Base-by-base conservation (phyloP, 2,113 vertebrate genomes). In the rabbit (Oryctolagus cuniculus) region DNA sequence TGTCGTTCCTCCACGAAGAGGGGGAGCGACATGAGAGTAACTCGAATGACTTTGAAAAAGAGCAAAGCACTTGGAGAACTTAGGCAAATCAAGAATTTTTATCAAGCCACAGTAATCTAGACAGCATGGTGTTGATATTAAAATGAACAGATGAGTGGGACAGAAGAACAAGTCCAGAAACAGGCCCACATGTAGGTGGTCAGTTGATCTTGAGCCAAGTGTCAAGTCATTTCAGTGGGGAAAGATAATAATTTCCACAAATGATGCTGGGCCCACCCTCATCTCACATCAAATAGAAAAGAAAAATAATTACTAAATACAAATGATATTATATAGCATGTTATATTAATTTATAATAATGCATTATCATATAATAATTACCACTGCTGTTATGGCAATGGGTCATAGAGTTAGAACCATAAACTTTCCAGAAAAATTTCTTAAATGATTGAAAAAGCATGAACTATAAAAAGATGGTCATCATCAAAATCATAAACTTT, bases 151-250 rank as follows among this genome's bases (percentile, higher is more conserved):
- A 21, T 21, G 49, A 21, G 11, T 1, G 53, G 69, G 53, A 10
- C n/a, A 61, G 87, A 31, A 6, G 0, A 27, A 36, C 25, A 34
- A 44, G 55, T 67, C 38, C 17, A 67, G 77, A 67, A 53, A 38
- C 7, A 66, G 75, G 66, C 55, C 38, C 24, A 17, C 67, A 25
- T 1, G 0, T 2, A 0, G 3, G 1, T 7, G 29, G 58, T 29
- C 36, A 31, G 0, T 24, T 61, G 83, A 10, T 38, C 61, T 53
- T 83, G 53, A 53, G 22, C 64, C 36, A 24, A 25, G 66, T 67
- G 36, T 38, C 5, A 17, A 13, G 38, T 58, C 8, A 2, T n/a
- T 31, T 44, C 58, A 6, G 5, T 11, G 17, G 13, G 36, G 64
- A 27, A 55, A 44, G 24, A 27, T 6, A 5, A 24, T 86, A 44